A percentile compares a stretch with the other conserved stretches of the same genome.
Conservation (phyloP, 2,797 vertebrate genomes). For the Scolopax bukidnonensis region DNA sequence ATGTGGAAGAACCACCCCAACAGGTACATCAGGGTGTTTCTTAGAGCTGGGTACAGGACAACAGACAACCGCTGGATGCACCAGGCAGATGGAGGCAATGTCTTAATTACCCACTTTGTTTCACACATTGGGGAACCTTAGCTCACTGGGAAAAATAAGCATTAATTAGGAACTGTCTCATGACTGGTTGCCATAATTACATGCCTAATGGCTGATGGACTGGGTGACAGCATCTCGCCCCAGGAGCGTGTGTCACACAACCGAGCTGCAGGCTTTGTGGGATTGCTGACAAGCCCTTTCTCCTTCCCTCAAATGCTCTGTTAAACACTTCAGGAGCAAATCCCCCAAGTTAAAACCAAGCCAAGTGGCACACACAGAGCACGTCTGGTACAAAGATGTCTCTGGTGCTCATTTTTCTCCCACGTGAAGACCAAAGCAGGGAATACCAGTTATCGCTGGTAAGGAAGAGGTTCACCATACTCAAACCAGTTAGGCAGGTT, state of each 20-base stretch:
- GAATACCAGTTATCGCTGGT: background rate
- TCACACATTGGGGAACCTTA: background rate
- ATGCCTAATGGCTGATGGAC: background rate
- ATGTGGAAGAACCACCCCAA: background rate
- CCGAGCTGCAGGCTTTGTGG: constrained; percentile 4
- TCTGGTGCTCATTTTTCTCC: background rate
- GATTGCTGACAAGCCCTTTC: constrained; percentile 46
- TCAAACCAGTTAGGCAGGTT: constrained; percentile 52
- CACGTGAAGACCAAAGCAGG: background rate
- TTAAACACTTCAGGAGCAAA: constrained; percentile 6
- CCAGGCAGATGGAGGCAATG: background rate
- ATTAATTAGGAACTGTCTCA: constrained; percentile 12
- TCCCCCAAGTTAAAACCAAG: constrained; percentile 4
- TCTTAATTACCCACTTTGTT: background rate
- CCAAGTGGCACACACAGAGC: background rate
- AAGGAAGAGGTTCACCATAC: background rate
- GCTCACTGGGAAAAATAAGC: background rate
- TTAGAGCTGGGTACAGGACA: background rate
- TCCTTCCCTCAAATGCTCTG: constrained; percentile 7
- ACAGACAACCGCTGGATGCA: background rate
- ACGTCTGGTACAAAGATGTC: background rate
- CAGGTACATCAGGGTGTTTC: background rate
- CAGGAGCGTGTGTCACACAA: background rate
- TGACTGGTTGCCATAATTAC: constrained; percentile 46
- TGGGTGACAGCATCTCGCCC: constrained; percentile 20